phyloP scores from a whole-genome alignment of 2,888 invertebrate species.

The Cryptophagus acutangulus region DNA sequence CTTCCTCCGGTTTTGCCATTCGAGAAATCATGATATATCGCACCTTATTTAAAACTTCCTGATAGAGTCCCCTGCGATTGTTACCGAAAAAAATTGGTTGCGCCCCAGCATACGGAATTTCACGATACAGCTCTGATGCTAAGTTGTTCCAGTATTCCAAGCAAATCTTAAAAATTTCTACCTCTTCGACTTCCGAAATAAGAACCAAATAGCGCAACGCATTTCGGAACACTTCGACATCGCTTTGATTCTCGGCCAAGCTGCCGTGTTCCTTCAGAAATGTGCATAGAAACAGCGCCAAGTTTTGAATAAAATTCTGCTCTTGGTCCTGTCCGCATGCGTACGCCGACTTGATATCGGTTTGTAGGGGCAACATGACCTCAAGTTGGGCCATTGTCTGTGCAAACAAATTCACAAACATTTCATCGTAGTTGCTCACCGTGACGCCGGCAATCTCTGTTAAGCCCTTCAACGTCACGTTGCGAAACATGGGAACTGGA shows the following conservation, averaged over 20 bases:
- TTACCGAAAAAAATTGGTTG: slow-evolving; percentile 38
- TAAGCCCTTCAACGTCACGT: slow-evolving; percentile 95
- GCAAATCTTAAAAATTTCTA: slow-evolving; percentile 99
- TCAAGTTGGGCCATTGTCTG: slow-evolving; percentile 91
- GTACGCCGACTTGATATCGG: slow-evolving; percentile 93
- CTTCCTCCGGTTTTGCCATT: slow-evolving; percentile 99
- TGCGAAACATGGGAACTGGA: slow-evolving; percentile 81
- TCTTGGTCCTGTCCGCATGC: slow-evolving; percentile 91
- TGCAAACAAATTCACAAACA: slow-evolving; percentile 84
- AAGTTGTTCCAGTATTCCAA: slow-evolving; percentile 98
- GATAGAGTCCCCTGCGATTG: slow-evolving; percentile 59
- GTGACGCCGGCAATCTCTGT: slow-evolving; percentile 96
- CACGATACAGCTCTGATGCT: slow-evolving; percentile 87
- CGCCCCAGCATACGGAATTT: slow-evolving; percentile 51
- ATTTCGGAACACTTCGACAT: slow-evolving; percentile 64
- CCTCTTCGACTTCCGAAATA: slow-evolving; percentile 97
- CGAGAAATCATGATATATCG: slow-evolving; percentile 97
- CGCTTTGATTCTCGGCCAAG: slow-evolving; percentile 73
- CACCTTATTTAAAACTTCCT: slow-evolving; percentile 78
- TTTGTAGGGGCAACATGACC: slow-evolving; percentile 83
- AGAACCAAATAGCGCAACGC: slow-evolving; percentile 82
- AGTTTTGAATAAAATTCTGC: slow-evolving; percentile 97
- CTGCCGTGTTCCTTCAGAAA: slow-evolving; percentile 93
- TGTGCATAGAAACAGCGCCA: slow-evolving; percentile 94
- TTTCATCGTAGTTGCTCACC: slow-evolving; percentile 85